Evolutionary conservation across 2,888 invertebrate genomes (phyloP).

Genomic region (Rhyacophila evoluta): DNA sequence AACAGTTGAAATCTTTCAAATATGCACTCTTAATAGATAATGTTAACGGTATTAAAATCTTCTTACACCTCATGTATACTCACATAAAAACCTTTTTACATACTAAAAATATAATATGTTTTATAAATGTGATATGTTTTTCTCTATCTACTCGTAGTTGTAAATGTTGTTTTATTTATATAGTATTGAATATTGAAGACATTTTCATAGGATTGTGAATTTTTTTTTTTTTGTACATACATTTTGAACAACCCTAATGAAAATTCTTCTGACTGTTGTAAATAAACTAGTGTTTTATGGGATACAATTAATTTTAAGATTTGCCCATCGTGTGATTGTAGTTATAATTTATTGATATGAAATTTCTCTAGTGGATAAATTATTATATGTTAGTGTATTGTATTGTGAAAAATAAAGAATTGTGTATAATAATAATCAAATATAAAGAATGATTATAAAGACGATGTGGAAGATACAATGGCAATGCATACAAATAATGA

Average conservation of each 20-base stretch:
- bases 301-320: constrained; percentile 48
- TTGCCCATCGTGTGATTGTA: constrained; percentile 55
- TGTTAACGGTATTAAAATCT: too few species aligned
- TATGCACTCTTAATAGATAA: too few species aligned
- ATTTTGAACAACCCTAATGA: not conserved
- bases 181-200: not conserved
- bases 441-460: constrained; percentile 33
- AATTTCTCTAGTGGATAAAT: constrained; percentile 48
- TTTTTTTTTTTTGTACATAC: constrained; percentile 12
- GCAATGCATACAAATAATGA: constrained; percentile 55
- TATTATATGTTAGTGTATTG: constrained; percentile 54
- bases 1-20: too few species aligned
- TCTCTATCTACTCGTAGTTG: not conserved
- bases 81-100: too few species aligned
- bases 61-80: too few species aligned
- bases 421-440: constrained; percentile 37
- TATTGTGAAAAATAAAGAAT: constrained; percentile 47
- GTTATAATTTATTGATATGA: constrained; percentile 53
- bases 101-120: too few species aligned
- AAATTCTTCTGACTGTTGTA: constrained; percentile 16
- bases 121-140: constrained; percentile 4
- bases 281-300: constrained; percentile 31
- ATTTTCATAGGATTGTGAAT: constrained; percentile 13
- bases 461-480: constrained; percentile 29
- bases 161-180: not conserved